A percentile compares a stretch with the other conserved stretches of the same genome.
These are phyloP conservation scores for Palloptera scutellata DNA, from an alignment of 2,888 invertebrate species.

Conservation along the genomic window DNA sequence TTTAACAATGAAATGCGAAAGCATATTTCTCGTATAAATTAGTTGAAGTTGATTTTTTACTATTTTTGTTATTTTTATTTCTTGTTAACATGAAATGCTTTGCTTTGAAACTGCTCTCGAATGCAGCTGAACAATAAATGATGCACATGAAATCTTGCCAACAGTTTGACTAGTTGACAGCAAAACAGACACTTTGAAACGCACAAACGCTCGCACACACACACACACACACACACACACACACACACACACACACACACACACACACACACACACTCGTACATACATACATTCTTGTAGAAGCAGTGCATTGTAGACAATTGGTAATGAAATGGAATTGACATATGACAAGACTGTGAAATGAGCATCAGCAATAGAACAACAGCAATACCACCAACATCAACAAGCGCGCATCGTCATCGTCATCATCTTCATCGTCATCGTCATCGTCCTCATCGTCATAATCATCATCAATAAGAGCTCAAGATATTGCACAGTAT, in stretches of 20 bases:
- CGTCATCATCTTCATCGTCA: too few relatives aligned
- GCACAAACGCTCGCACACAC: neutral
- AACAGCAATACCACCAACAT: neutral
- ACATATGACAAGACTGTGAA: conserved; percentile 29
- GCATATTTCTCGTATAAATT: conserved; percentile 40
- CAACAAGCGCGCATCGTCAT: too few relatives aligned
- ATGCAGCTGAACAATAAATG: conserved; percentile 37
- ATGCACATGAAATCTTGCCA: conserved; percentile 18
- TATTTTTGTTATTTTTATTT: neutral
- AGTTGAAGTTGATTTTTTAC: neutral
- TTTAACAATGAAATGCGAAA: conserved; percentile 48
- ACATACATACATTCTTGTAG: neutral
- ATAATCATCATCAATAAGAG: too few relatives aligned
- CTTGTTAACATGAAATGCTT: neutral
- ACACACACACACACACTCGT: conserved; percentile 1
- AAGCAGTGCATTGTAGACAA: neutral
- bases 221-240: neutral
- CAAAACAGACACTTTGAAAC: neutral
- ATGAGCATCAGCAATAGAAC: conserved; percentile 2
- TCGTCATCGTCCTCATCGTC: too few relatives aligned
- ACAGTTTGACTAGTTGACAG: neutral
- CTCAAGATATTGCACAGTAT: too few relatives aligned
- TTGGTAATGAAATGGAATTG: conserved; percentile 13
- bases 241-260: too few relatives aligned
- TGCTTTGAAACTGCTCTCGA: conserved; percentile 28